These are phyloP conservation scores for Sarcophaga bullata DNA, from an alignment of 1,140 invertebrate species.

Conservation along the genomic window DNA sequence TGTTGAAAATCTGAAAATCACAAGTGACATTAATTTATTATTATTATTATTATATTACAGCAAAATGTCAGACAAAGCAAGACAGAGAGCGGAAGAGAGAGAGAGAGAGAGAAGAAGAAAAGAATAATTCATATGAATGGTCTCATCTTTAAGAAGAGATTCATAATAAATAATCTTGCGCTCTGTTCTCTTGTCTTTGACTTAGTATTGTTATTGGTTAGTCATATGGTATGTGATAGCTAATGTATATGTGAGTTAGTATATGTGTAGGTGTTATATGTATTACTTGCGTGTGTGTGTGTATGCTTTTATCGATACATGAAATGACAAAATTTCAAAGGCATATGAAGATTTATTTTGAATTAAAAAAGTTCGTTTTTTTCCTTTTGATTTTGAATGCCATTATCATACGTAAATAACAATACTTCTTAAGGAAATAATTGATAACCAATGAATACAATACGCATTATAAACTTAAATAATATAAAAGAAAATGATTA, in stretches of 20 bases:
- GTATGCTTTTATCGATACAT: neutral
- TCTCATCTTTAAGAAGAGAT: neutral
- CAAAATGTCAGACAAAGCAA: neutral
- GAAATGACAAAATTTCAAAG: constrained; percentile 1
- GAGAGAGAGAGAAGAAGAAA: neutral
- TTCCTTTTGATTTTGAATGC: neutral
- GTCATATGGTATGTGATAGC: neutral
- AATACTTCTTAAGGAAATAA: constrained; percentile 15
- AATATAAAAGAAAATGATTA: constrained; percentile 9
- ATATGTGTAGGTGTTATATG: neutral
- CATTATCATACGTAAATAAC: neutral
- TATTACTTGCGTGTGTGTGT: neutral
- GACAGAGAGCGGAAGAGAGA: neutral
- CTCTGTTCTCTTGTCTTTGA: neutral
- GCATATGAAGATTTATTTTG: neutral
- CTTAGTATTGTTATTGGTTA: neutral
- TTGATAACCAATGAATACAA: constrained; percentile 5
- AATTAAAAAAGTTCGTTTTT: neutral
- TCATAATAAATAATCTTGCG: neutral
- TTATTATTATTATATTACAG: neutral
- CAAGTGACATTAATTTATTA: constrained; percentile 15
- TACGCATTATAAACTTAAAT: constrained; percentile 5
- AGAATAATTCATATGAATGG: neutral
- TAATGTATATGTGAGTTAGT: neutral
- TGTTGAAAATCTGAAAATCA: neutral